Evolutionary conservation across 2,797 vertebrate genomes (phyloP).

Genomic region (Pterois miles): DNA sequence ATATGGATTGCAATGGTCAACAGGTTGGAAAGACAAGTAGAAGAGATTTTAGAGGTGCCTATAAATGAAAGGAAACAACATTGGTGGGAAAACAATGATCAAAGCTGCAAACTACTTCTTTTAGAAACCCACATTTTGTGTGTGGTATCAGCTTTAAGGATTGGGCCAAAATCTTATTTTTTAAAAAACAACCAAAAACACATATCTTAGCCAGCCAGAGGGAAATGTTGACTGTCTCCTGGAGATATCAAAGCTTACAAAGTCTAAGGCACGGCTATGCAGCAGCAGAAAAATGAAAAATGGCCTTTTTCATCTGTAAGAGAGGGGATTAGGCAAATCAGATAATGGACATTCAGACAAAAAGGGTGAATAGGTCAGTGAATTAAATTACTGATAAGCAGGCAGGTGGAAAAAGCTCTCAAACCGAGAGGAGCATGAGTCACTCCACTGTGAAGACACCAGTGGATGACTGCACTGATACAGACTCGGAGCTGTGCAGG

Average conservation of each 20-base stretch:
- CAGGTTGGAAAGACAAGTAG: not conserved
- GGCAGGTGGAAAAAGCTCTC: slow-evolving; percentile 49
- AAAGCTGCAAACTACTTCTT: slow-evolving; percentile 6
- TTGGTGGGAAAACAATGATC: not conserved
- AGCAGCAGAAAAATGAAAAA: slow-evolving; percentile 36
- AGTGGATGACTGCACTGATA: slow-evolving; percentile 32
- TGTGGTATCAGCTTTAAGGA: not conserved
- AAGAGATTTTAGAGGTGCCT: not conserved
- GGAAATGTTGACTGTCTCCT: slow-evolving; percentile 18
- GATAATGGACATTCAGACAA: slow-evolving; percentile 55
- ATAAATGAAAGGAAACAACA: not conserved
- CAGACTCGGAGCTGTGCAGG: slow-evolving; percentile 8
- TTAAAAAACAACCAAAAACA: slow-evolving; percentile 18
- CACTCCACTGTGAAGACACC: slow-evolving; percentile 39
- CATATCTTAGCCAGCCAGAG: not conserved
- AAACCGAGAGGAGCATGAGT: slow-evolving; percentile 45
- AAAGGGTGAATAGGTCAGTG: slow-evolving; percentile 54
- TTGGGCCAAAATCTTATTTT: not conserved
- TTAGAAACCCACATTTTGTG: not conserved
- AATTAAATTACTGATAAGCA: slow-evolving; percentile 61
- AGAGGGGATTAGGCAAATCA: slow-evolving; percentile 55
- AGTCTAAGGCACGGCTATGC: not conserved
- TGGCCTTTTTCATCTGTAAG: slow-evolving; percentile 43
- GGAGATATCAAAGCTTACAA: slow-evolving; percentile 45
- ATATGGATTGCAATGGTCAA: not conserved